Conservation (phyloP, 2,797 vertebrate species). For the Acanthiza pusilla region DNA sequence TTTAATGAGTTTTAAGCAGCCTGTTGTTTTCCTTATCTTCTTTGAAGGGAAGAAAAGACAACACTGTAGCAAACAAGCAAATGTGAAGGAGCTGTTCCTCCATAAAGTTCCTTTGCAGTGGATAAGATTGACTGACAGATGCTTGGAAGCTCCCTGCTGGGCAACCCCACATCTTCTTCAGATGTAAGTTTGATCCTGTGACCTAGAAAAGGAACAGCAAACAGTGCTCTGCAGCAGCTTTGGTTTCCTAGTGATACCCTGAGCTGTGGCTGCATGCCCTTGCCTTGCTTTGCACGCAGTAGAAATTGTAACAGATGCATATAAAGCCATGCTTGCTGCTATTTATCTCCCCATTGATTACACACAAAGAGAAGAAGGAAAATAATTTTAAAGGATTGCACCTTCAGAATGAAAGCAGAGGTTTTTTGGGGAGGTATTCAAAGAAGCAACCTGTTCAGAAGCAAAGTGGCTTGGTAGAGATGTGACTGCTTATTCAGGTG, state of each 20-base stretch:
- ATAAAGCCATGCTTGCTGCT: background rate
- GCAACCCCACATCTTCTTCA: constrained; percentile 85
- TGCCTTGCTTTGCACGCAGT: background rate
- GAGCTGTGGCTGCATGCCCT: background rate
- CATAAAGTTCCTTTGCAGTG: constrained; percentile 82
- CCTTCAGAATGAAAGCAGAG: background rate
- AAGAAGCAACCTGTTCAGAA: background rate
- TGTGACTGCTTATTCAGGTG: background rate
- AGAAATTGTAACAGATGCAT: background rate
- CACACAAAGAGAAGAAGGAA: background rate
- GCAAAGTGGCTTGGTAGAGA: background rate
- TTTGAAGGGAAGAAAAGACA: constrained; percentile 69
- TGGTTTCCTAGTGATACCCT: background rate
- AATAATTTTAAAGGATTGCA: background rate
- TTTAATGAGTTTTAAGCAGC: background rate
- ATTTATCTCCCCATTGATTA: background rate
- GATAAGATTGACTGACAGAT: constrained; percentile 83
- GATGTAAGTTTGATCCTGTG: constrained; percentile 73
- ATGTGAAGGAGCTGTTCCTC: constrained; percentile 75
- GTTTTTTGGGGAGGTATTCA: background rate
- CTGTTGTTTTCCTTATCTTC: background rate
- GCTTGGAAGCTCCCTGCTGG: constrained; percentile 86
- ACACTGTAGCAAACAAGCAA: constrained; percentile 69
- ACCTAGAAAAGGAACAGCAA: background rate
- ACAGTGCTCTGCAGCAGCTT: background rate